Base-by-base conservation (phyloP, 2,113 vertebrate species). In the Psammodynastes pulverulentus region DNA sequence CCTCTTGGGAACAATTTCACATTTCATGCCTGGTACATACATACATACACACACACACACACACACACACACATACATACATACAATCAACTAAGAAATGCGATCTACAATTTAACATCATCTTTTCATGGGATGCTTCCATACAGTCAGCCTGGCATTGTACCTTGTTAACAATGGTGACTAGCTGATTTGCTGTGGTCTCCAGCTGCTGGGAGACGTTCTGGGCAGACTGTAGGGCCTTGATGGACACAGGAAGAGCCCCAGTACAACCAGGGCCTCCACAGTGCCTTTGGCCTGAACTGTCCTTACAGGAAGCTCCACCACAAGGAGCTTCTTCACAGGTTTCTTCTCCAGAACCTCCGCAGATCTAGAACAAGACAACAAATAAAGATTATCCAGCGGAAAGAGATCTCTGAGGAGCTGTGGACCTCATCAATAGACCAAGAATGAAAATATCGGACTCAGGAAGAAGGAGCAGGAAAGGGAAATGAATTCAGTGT, bases 281-380 rank as follows among this genome's bases (percentile, higher is more conserved):
- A 0, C 98, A 99, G 0, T 12, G 95, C 21, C 89, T 95, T 2
- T 87, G 94, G 12, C 98, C 98, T 0, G 0, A 29, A 0, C 93
- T 19, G 67, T 98, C 97, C 45, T 34, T 95, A 95, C 98, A 99
- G 91, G 98, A 97, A 0, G 98, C 97, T 15, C 98, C 98, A 19
- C 98, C 98, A 0, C 98, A 99, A 1, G 46, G 86, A 0, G 97
- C 95, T 2, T 97, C 89, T 3, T 95, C 29, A 2, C 98, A 98
- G 88, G 93, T 97, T 90, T 0, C 90, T 58, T 95, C 89, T 95
- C 97, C 94, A 0, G 51, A 93, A 0, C 58, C 93, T 9, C 95
- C 96, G 23, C 96, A 97, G 34, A 97, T 95, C 97, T 97, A 92
- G 15, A 26, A 91, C 52, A 46, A 84, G 51, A 54, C 2, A 86